Evolutionary conservation across 2,797 vertebrate genomes (phyloP).

Genomic region (Diplodus puntazzo): DNA sequence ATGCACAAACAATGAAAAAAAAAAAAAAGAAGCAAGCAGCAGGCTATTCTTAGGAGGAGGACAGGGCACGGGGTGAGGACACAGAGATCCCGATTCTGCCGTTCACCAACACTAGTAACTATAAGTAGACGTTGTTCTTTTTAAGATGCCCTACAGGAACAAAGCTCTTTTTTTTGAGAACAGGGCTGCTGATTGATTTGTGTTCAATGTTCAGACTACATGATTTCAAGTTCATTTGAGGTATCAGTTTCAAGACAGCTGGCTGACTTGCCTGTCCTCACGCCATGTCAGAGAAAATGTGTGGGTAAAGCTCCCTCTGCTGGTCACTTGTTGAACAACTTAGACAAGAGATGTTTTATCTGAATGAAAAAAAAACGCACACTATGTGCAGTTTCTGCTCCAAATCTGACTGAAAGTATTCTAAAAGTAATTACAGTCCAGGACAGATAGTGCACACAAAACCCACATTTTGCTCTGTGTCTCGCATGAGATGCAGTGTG

Average conservation of each 20-base stretch:
- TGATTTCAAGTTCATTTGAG: background rate
- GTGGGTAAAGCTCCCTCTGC: constrained; percentile 71
- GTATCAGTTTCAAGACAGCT: background rate
- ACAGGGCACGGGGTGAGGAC: background rate
- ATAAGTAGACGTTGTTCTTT: background rate
- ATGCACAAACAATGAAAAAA: constrained; percentile 59
- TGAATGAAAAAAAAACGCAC: background rate
- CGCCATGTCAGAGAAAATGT: constrained; percentile 32
- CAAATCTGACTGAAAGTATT: background rate
- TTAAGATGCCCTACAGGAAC: background rate
- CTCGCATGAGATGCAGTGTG: background rate
- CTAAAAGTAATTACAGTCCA: background rate
- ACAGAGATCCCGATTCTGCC: constrained; percentile 17
- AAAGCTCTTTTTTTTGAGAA: background rate
- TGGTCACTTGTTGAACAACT: constrained; percentile 46
- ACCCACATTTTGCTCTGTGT: background rate
- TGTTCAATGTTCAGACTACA: background rate
- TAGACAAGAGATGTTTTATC: constrained; percentile 35
- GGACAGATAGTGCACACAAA: background rate
- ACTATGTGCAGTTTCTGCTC: constrained; percentile 4
- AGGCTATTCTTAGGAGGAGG: constrained; percentile 55
- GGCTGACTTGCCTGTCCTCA: background rate
- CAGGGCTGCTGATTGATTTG: background rate
- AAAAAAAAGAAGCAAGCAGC: constrained; percentile 34
- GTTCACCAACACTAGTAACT: background rate